phyloP scores from a whole-genome alignment of 2,113 vertebrate genomes.

The Pituophis catenifer region DNA sequence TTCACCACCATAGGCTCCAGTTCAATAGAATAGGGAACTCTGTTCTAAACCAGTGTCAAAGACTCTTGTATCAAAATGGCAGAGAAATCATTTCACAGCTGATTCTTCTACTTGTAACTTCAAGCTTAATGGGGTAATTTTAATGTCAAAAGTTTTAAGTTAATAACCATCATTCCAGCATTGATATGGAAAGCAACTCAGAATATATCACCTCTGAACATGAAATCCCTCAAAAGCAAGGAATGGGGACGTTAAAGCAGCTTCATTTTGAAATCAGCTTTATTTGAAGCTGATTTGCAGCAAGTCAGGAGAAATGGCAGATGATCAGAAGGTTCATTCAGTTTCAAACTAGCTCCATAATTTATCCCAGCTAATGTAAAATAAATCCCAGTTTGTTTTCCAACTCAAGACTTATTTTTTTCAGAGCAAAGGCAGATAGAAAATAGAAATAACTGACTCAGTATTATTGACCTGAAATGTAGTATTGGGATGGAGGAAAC shows the following conservation, averaged over 20 bases:
- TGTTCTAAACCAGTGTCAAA: neutral
- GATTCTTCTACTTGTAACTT: neutral
- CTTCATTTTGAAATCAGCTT: neutral
- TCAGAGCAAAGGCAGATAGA: neutral
- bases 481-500: neutral
- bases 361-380: neutral
- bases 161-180: neutral
- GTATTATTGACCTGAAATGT: neutral
- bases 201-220: neutral
- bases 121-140: neutral
- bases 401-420: neutral
- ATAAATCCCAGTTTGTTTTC: neutral
- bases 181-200: neutral
- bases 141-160: neutral
- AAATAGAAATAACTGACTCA: neutral
- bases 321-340: neutral
- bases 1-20: neutral
- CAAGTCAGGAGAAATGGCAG: neutral
- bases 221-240: neutral
- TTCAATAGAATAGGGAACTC: neutral
- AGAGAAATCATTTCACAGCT: neutral
- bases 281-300: neutral
- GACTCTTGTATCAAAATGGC: neutral
- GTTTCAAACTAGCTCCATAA: neutral
- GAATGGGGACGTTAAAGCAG: neutral